Base-by-base conservation (phyloP, 2,888 invertebrate species). In the Homarus gammarus region DNA sequence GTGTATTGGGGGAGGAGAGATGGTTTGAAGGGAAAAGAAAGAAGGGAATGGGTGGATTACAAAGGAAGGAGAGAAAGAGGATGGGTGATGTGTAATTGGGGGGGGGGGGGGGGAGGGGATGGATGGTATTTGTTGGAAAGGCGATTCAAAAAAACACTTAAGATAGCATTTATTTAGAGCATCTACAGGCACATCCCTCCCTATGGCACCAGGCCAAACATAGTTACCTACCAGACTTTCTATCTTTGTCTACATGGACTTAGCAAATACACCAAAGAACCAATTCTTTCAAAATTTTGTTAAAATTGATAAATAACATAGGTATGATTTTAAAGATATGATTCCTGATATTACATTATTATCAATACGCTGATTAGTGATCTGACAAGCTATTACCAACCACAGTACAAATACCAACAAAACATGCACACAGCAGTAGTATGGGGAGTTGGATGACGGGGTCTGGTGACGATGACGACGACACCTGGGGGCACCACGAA, bases 151-250 rank as follows among this genome's bases (percentile, higher is more conserved):
- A 61, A n/a, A 27, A 2, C 18, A 12, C 8, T 78, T 51, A n/a
- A 78, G 78, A 78, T 78, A 78, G 78, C 78, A 78, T 88, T 88
- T 89, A 89, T 89, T 89, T 89, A 89, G 89, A 89, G 89, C 89
- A 77, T 84, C 89, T 89, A 89, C 89, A 89, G 89, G 89, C 89
- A 84, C 89, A 79, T 89, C 84, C 89, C 84, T 79, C 81, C 89
- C 84, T 89, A 89, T 89, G 89, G 89, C 89, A 89, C 89, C 72
- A 68, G 89, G 84, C 89, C 84, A 89, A 84, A 89, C 78, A 89
- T 77, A 87, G 18, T 78, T 68, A 87, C 81, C 88, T 84, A 88
- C 82, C 75, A 88, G 88, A 81, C 81, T 77, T 77, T 88, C 88
- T 88, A 88, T 83, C 75, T 78, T 83, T 44, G 73, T 83, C 88